Percentiles rank a stretch among this genome's conserved stretches.
Evolutionary conservation across 1,140 invertebrate genomes (phyloP).

Genomic region (Goniozus legneri): DNA sequence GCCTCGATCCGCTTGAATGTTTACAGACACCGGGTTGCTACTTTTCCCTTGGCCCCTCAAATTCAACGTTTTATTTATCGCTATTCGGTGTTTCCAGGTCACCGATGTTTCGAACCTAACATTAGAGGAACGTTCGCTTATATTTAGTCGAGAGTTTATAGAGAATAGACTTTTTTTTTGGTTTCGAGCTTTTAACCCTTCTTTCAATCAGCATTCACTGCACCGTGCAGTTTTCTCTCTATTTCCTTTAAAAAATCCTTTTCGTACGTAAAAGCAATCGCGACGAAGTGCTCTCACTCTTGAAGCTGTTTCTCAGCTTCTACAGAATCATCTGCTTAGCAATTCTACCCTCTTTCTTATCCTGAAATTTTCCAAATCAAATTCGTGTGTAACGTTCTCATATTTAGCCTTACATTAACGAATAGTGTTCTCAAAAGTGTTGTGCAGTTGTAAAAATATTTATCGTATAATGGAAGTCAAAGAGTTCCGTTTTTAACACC

Average conservation of each 20-base stretch:
- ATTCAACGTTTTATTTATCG: background rate
- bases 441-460: too few species aligned
- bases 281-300: conserved; percentile 20
- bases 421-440: too few species aligned
- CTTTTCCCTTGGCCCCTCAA: too few species aligned
- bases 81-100: background rate
- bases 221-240: conserved; percentile 4
- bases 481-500: too few species aligned
- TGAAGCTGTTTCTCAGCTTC: conserved; percentile 10
- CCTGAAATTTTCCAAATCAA: too few species aligned
- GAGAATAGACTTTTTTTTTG: background rate
- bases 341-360: conserved; percentile 9
- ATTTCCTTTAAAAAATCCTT: conserved; percentile 12
- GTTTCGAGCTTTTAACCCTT: background rate
- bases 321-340: conserved; percentile 19
- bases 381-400: too few species aligned
- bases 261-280: conserved; percentile 20
- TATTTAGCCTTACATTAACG: too few species aligned
- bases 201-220: background rate
- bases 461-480: too few species aligned
- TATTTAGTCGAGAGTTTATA: too few species aligned
- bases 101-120: too few species aligned
- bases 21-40: background rate
- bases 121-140: too few species aligned
- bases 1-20: too few species aligned